Percentiles rank a stretch among this genome's conserved stretches.
Conservation (phyloP, 2,888 invertebrate species). For the Sminthurides aquaticus region DNA sequence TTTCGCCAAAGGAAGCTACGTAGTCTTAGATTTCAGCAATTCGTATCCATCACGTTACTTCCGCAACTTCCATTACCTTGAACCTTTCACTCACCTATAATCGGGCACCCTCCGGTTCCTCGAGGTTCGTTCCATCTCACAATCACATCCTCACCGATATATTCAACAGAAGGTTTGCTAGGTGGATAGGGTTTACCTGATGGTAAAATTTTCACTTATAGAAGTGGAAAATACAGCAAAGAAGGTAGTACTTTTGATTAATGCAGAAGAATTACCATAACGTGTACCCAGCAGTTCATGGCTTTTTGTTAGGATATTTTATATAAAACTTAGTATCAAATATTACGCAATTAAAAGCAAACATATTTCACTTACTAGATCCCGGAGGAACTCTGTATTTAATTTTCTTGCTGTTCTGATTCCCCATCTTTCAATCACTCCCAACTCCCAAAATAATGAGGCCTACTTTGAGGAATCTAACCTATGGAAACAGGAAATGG, state of each 20-base stretch:
- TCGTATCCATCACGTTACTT: no score
- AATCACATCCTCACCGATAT: conserved; percentile 21
- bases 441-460: neutral
- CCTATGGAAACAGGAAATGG: no score
- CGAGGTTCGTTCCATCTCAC: conserved; percentile 72
- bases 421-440: conserved; percentile 9
- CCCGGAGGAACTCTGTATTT: conserved; percentile 19
- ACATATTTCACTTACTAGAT: conserved; percentile 11
- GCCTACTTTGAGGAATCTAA: neutral
- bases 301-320: no score
- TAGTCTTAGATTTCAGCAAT: no score
- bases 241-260: no score
- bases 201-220: neutral
- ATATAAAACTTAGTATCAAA: no score
- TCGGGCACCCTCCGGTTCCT: conserved; percentile 78
- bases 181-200: conserved; percentile 22
- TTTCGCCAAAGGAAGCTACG: no score
- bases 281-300: no score
- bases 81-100: conserved; percentile 58
- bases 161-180: conserved; percentile 17
- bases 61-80: no score
- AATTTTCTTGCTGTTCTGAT: conserved; percentile 20
- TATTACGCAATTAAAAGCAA: neutral
- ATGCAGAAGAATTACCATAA: no score
- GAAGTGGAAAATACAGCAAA: no score